A percentile compares a stretch with the other conserved stretches of the same genome.
Conservation (phyloP, 2,888 invertebrate species). For the Hirudinaria manillensis region DNA sequence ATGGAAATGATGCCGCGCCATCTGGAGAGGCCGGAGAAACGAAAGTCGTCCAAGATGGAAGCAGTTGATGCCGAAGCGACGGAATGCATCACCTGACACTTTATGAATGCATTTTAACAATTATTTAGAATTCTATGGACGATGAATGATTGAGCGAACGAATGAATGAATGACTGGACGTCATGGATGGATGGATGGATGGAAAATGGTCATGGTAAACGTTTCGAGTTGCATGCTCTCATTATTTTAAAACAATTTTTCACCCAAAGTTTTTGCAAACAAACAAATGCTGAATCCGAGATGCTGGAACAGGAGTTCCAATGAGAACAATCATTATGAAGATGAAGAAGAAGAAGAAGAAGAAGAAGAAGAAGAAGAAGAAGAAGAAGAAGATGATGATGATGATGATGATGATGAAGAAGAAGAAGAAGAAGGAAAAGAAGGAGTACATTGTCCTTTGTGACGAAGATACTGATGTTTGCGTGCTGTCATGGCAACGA, state of each 20-base stretch:
- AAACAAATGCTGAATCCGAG: background rate
- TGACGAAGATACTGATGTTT: too few species aligned
- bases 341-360: constrained; percentile 4
- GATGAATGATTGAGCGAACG: too few species aligned
- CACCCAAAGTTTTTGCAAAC: background rate
- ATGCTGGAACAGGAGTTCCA: too few species aligned
- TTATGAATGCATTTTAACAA: too few species aligned
- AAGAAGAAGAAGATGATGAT: background rate
- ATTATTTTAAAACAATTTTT: background rate
- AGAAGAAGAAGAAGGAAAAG: constrained; percentile 7
- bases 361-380: background rate
- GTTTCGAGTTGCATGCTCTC: too few species aligned
- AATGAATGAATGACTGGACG: too few species aligned
- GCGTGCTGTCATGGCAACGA: background rate
- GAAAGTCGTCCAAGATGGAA: too few species aligned
- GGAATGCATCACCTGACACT: too few species aligned
- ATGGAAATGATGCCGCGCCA: too few species aligned
- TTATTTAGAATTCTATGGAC: too few species aligned
- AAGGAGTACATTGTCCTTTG: background rate
- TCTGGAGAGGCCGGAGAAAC: too few species aligned
- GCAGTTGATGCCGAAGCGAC: too few species aligned
- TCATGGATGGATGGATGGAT: background rate
- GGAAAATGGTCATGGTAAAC: background rate
- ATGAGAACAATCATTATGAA: background rate
- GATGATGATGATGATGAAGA: background rate